Evolutionary conservation across 1,140 invertebrate genomes (phyloP).

Genomic region (Ganaspis sp.): DNA sequence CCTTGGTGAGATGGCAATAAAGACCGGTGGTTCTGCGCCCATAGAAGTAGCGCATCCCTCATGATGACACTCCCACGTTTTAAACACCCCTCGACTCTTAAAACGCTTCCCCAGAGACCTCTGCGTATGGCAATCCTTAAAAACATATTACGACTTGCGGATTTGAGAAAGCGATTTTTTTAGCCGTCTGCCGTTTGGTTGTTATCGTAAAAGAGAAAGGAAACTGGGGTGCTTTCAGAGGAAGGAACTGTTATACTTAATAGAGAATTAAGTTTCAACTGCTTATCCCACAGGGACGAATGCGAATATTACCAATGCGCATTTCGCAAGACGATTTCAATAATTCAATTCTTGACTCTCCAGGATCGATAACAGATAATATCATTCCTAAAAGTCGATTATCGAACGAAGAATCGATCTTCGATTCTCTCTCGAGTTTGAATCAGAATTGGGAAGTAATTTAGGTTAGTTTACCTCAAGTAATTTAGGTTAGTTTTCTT

Average conservation of each 20-base stretch:
- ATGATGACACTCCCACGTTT: conserved; percentile 53
- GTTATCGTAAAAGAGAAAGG: conserved; percentile 25
- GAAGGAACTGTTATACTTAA: not conserved
- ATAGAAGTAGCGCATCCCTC: conserved; percentile 57
- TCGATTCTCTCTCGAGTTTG: too few species aligned
- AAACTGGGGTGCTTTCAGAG: not conserved
- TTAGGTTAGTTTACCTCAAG: too few species aligned
- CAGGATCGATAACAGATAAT: too few species aligned
- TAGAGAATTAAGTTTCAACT: not conserved
- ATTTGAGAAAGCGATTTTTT: conserved; percentile 63
- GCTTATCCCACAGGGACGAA: too few species aligned
- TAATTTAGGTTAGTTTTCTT: too few species aligned
- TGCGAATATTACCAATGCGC: too few species aligned
- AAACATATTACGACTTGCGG: conserved; percentile 61
- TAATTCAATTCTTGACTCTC: too few species aligned
- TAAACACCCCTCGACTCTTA: conserved; percentile 15
- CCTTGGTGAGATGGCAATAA: conserved; percentile 53
- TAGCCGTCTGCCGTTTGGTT: conserved; percentile 48
- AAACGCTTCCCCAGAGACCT: conserved; percentile 29
- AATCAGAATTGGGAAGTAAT: too few species aligned
- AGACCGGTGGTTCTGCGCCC: conserved; percentile 43
- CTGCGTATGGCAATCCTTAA: conserved; percentile 50
- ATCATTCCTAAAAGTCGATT: too few species aligned
- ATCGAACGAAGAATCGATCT: too few species aligned
- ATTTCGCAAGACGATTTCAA: too few species aligned